These are phyloP conservation scores for Dasyornis broadbenti DNA, from an alignment of 2,113 vertebrate species.

Conservation along the genomic window DNA sequence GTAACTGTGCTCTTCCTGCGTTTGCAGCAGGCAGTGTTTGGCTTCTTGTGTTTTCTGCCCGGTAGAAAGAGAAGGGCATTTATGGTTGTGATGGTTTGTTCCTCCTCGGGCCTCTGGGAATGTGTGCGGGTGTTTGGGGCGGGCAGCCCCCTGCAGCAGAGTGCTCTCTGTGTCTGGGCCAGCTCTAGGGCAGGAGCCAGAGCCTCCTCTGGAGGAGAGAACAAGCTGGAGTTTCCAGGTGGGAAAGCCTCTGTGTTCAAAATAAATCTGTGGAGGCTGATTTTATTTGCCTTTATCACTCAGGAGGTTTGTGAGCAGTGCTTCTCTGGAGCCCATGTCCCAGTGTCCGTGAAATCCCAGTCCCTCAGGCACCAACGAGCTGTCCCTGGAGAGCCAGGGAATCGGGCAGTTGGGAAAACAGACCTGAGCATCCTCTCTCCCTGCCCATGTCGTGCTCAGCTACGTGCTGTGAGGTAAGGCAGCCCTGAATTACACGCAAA, in stretches of 20 bases:
- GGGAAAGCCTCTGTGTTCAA: neutral
- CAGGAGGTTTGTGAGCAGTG: neutral
- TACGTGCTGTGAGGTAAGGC: neutral
- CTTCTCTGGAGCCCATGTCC: neutral
- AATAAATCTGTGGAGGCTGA: rapidly evolving
- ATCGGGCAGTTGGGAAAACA: rapidly evolving
- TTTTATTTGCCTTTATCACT: neutral
- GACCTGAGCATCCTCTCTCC: neutral
- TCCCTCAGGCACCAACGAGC: neutral
- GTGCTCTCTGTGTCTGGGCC: neutral
- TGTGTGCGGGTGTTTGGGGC: neutral
- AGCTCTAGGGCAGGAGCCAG: neutral
- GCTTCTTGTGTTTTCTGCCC: neutral
- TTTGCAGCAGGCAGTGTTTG: rapidly evolving
- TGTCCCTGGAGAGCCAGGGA: neutral
- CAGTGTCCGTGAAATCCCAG: neutral
- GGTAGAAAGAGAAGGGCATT: neutral
- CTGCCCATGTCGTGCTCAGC: neutral
- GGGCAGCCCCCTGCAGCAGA: neutral
- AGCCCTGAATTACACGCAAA: neutral
- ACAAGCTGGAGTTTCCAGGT: neutral
- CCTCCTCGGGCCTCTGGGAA: neutral
- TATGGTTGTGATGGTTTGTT: neutral
- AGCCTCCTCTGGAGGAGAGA: neutral
- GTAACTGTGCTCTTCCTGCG: rapidly evolving